These are phyloP conservation scores for Collichthys lucidus DNA, from an alignment of 2,113 vertebrate genomes.

Conservation along the genomic window DNA sequence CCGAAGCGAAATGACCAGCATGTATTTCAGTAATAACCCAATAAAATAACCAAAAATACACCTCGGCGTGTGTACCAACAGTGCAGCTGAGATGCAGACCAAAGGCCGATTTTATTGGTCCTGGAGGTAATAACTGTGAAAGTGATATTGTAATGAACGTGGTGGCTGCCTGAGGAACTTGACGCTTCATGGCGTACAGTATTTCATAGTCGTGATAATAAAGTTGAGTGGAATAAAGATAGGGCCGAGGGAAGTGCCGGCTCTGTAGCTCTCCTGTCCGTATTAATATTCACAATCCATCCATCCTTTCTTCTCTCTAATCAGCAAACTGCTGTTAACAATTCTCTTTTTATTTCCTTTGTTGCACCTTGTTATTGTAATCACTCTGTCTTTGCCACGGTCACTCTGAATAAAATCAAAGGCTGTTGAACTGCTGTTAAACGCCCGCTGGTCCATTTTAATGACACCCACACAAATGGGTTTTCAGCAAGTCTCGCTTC, in stretches of 20 bases:
- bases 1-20: constrained; percentile 24
- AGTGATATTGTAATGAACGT: constrained; percentile 62
- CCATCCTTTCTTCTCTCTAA: constrained; percentile 14
- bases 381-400: not conserved
- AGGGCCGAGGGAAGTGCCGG: not conserved
- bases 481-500: constrained; percentile 1
- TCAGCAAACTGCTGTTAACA: constrained; percentile 34
- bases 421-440: constrained; percentile 35
- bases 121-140: constrained; percentile 54
- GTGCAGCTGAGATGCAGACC: constrained; percentile 24
- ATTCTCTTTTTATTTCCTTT: constrained; percentile 9
- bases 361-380: constrained; percentile 16
- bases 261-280: constrained; percentile 23
- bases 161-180: constrained; percentile 13
- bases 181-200: constrained; percentile 31
- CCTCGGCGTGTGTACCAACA: constrained; percentile 10
- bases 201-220: constrained; percentile 54
- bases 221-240: constrained; percentile 47
- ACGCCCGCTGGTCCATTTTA: constrained; percentile 35
- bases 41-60: constrained; percentile 41
- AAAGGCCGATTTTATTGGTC: constrained; percentile 38
- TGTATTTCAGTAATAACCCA: constrained; percentile 46
- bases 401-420: constrained; percentile 27
- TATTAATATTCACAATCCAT: constrained; percentile 38
- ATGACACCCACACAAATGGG: constrained; percentile 25